Base-by-base conservation (phyloP, 2,797 vertebrate species). In the Sciurus carolinensis region DNA sequence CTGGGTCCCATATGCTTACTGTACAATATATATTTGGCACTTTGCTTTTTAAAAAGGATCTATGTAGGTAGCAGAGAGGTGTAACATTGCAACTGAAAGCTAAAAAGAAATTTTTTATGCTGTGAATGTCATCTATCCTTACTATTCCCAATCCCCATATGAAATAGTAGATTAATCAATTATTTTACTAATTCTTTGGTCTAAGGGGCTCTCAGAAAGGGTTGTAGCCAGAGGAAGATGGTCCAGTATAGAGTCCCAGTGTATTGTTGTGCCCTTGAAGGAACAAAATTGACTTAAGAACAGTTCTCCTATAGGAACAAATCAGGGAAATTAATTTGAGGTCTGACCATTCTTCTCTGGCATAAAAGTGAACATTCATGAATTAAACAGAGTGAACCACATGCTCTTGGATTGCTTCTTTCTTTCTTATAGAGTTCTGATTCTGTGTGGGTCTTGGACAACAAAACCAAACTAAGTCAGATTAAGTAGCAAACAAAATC, bases 381-480 rank as follows among this genome's bases (percentile, higher is more conserved):
- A 50, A 18, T 0, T 64, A 15, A 28, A 24, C 9, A 36, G 30
- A 54, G 7, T 13, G 20, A 90, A 66, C 1, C 12, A n/a, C 1
- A 50, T 17, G 24, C 26, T 54, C 52, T 92, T 8, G 9, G 18
- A 26, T 3, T 54, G 44, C 13, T 82, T 66, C 10, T 1, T 39
- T 79, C 39, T 94, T 89, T 67, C 36, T 36, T 10, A 4, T 11
- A 66, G 24, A 67, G 87, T 83, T 94, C 59, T 84, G 75, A 81
- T 83, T 96, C 82, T 47, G 11, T 72, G 79, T 62, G 81, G 20
- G 52, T 66, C 76, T 57, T 64, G 50, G 75, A 64, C 42, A 80
- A 91, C 30, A 95, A 92, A 92, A 76, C 36, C 26, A 71, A 79
- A 79, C 22, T 44, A 80, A 95, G 67, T 24, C 47, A 86, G 92